phyloP scores from a whole-genome alignment of 2,797 vertebrate species.

The Decapterus maruadsi region DNA sequence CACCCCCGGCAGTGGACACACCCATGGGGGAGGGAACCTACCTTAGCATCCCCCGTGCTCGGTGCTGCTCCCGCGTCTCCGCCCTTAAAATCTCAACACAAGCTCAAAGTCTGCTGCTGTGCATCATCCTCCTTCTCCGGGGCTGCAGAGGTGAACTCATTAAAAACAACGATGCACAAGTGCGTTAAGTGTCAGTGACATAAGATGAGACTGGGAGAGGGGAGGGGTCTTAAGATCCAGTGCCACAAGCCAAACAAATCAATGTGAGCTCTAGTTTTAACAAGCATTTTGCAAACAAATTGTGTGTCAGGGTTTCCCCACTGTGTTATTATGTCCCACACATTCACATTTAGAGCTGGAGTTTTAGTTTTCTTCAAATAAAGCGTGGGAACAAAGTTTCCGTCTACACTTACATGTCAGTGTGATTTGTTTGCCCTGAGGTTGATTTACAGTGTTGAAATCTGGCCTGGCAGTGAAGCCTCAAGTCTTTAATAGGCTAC shows the following conservation, averaged over 20 bases:
- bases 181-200: background rate
- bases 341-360: background rate
- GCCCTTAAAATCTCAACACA: slow-evolving; percentile 36
- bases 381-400: background rate
- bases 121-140: slow-evolving; percentile 24
- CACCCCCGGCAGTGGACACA: slow-evolving; percentile 76
- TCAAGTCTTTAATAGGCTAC: background rate
- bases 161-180: background rate
- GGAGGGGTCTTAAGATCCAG: background rate
- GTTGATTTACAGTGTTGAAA: slow-evolving; percentile 25
- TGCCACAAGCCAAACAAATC: background rate
- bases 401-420: background rate
- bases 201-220: background rate
- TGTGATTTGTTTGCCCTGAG: slow-evolving; percentile 11
- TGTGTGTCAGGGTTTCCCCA: background rate
- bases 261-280: background rate
- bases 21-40: slow-evolving; percentile 84
- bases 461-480: slow-evolving; percentile 19
- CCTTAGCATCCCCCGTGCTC: slow-evolving; percentile 71
- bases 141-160: slow-evolving; percentile 13
- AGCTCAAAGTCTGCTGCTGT: slow-evolving; percentile 8
- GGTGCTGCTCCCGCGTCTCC: slow-evolving; percentile 21
- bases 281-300: background rate
- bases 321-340: slow-evolving; percentile 1
- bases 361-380: background rate